Conservation (phyloP, 2,113 vertebrate genomes). For the Bubalus kerabau region DNA sequence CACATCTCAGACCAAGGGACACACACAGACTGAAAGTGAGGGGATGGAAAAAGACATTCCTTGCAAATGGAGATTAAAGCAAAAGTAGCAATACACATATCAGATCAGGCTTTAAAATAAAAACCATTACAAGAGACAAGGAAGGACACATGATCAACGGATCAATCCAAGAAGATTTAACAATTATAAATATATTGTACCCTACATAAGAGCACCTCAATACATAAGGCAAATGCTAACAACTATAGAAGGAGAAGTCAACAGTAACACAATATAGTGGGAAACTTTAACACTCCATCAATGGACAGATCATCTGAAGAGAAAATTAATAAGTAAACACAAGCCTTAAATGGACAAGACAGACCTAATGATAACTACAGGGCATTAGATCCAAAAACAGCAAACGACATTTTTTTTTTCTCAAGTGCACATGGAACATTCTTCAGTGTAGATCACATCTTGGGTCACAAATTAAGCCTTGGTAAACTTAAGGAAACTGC, state of each 20-base stretch:
- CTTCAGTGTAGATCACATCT: not conserved
- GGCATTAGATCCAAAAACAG: not conserved
- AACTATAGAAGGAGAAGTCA: not conserved
- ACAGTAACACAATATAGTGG: not conserved
- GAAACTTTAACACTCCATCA: not conserved
- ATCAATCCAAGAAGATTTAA: not conserved
- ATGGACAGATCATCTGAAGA: not conserved
- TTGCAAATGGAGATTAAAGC: not conserved
- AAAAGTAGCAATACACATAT: not conserved
- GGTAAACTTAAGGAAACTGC: not conserved
- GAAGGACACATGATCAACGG: not conserved
- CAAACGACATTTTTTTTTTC: not conserved
- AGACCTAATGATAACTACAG: not conserved
- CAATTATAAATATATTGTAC: not conserved
- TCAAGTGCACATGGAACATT: not conserved
- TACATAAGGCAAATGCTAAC: not conserved
- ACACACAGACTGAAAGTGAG: not conserved
- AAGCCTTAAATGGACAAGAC: not conserved
- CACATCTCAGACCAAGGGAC: not conserved
- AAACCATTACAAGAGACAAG: not conserved
- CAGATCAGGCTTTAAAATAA: not conserved
- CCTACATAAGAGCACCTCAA: not conserved
- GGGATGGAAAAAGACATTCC: not conserved
- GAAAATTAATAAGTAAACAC: not conserved
- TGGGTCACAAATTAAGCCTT: not conserved